phyloP scores from a whole-genome alignment of 2,888 invertebrate genomes.

The Corythucha ciliata region DNA sequence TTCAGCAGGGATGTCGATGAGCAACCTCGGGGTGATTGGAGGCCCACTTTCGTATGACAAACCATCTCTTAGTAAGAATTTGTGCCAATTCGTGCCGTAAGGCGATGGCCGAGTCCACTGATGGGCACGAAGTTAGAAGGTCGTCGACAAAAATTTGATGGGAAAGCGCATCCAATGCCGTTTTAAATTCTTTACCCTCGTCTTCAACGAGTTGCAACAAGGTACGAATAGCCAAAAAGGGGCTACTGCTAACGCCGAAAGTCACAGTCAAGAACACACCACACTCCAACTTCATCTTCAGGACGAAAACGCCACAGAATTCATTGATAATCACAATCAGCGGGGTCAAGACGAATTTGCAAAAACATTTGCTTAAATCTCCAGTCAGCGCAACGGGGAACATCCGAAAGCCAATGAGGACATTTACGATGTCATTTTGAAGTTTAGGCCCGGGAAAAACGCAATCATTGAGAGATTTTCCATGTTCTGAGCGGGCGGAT shows the following conservation, averaged over 20 bases:
- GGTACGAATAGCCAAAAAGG: slow-evolving; percentile 11
- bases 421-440: slow-evolving; percentile 13
- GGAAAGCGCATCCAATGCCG: not conserved
- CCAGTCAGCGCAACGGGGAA: not conserved
- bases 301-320: slow-evolving; percentile 9
- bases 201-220: slow-evolving; percentile 1
- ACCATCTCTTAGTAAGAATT: not conserved
- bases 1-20: too few relatives aligned
- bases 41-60: slow-evolving; percentile 8
- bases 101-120: not conserved
- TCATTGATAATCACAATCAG: not conserved
- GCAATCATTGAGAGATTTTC: slow-evolving; percentile 2
- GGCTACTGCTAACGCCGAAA: not conserved
- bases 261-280: slow-evolving; percentile 1
- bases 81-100: not conserved
- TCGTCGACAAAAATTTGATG: slow-evolving; percentile 10
- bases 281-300: not conserved
- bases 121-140: not conserved
- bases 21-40: not conserved
- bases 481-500: too few relatives aligned
- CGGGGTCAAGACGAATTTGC: not conserved
- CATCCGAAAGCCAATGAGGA: slow-evolving; percentile 1
- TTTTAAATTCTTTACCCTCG: not conserved
- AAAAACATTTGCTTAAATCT: slow-evolving; percentile 15
- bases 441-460: slow-evolving; percentile 1